phyloP scores from a whole-genome alignment of 2,113 vertebrate genomes.

The Machaerirhynchus nigripectus region DNA sequence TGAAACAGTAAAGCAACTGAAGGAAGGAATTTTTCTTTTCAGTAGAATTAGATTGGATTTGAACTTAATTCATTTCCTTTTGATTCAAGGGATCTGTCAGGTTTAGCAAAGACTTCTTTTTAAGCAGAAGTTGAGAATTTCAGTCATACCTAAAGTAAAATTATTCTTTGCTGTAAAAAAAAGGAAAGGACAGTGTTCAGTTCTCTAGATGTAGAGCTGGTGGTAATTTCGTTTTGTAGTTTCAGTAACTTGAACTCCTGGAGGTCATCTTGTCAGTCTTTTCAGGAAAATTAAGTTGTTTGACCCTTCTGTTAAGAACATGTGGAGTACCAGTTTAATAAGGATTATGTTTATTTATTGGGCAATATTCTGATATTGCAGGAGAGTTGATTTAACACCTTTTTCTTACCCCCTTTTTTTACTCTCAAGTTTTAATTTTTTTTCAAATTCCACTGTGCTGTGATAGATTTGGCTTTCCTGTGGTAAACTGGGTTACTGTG shows the following conservation, averaged over 20 bases:
- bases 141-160: not conserved
- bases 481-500: not conserved
- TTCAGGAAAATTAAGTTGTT: not conserved
- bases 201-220: not conserved
- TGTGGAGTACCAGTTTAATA: not conserved
- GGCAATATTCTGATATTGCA: not conserved
- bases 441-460: not conserved
- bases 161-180: not conserved
- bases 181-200: not conserved
- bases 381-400: not conserved
- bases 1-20: not conserved
- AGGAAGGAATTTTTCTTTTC: not conserved
- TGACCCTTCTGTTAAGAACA: not conserved
- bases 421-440: not conserved
- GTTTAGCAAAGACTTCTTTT: not conserved
- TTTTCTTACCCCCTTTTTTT: not conserved
- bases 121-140: not conserved
- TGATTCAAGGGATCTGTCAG: not conserved
- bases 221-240: not conserved
- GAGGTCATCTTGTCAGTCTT: not conserved
- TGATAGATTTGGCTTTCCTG: not conserved
- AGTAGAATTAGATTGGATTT: conserved; percentile 13
- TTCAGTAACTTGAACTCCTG: not conserved
- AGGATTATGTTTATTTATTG: not conserved
- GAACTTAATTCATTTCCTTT: not conserved